phyloP scores from a whole-genome alignment of 1,140 invertebrate species.

The Diorhabda elongata region DNA sequence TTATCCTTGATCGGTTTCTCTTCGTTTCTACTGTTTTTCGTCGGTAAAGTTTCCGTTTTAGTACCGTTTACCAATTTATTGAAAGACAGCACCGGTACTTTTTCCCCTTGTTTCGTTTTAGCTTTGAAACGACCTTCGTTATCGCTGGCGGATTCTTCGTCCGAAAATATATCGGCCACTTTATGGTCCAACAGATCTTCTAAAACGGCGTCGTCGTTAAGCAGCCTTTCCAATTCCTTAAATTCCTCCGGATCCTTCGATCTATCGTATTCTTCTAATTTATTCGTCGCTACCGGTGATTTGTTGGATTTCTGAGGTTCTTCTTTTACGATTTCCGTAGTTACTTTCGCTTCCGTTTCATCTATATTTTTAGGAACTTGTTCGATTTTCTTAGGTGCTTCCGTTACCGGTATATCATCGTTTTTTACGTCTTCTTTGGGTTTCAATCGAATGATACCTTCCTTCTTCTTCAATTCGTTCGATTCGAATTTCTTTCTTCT shows the following conservation, averaged over 20 bases:
- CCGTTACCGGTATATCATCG: not conserved
- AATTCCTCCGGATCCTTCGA: conserved; percentile 15
- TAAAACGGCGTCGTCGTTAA: conserved; percentile 31
- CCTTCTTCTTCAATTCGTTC: conserved; percentile 35
- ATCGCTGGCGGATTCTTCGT: conserved; percentile 42
- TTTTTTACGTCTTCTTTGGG: conserved; percentile 30
- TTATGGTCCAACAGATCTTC: conserved; percentile 35
- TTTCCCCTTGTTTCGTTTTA: conserved; percentile 23
- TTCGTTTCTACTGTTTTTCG: conserved; percentile 11
- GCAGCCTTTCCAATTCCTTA: conserved; percentile 25
- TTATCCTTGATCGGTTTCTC: not conserved
- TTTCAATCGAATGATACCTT: conserved; percentile 44
- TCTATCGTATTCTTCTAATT: conserved; percentile 12
- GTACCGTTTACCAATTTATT: conserved; percentile 31
- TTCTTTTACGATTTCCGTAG: not conserved
- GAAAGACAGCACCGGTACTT: conserved; percentile 27
- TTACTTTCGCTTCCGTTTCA: not conserved
- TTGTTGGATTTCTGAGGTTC: not conserved
- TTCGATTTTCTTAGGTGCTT: not conserved
- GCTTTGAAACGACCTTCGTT: conserved; percentile 44
- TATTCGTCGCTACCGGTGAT: conserved; percentile 7
- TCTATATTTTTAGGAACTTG: not conserved
- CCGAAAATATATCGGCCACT: conserved; percentile 42
- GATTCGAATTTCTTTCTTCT: conserved; percentile 42
- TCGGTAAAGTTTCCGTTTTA: conserved; percentile 15